Evolutionary conservation across 2,113 vertebrate genomes (phyloP).

Genomic region (Cyphomyrus plagiostoma): DNA sequence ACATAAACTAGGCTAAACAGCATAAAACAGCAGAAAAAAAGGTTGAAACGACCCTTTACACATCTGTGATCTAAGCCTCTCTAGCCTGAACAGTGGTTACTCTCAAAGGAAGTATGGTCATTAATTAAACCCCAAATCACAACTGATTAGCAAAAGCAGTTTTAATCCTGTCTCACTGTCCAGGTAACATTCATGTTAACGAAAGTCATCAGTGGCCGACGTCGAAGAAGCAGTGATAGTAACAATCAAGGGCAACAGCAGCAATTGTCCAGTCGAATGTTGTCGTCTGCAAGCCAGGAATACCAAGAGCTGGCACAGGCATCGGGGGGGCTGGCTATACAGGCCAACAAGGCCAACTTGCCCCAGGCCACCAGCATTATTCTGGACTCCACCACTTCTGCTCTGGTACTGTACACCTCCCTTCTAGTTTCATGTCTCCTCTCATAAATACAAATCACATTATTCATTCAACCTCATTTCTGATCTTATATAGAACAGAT

Average conservation of each 20-base stretch:
- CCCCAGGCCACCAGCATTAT: constrained; percentile 37
- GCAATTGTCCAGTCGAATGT: background rate
- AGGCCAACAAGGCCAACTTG: constrained; percentile 39
- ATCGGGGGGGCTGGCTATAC: constrained; percentile 48
- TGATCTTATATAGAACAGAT: background rate
- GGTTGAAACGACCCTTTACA: background rate
- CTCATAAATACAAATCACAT: background rate
- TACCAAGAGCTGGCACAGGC: constrained; percentile 49
- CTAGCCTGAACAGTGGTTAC: background rate
- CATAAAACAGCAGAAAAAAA: background rate
- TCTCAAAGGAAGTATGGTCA: background rate
- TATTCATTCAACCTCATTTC: background rate
- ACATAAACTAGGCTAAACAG: background rate
- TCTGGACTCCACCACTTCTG: constrained; percentile 29
- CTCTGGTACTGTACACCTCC: constrained; percentile 36
- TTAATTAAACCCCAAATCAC: background rate
- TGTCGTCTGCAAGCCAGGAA: background rate
- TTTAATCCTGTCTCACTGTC: background rate
- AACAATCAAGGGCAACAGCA: background rate
- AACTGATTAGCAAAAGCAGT: background rate
- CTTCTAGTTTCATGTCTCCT: background rate
- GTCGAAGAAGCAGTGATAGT: constrained; percentile 4
- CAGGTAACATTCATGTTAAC: constrained; percentile 57
- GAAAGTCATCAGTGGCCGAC: background rate
- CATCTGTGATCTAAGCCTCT: background rate